Conservation (phyloP, 1,140 invertebrate genomes). For the Periplaneta americana region DNA sequence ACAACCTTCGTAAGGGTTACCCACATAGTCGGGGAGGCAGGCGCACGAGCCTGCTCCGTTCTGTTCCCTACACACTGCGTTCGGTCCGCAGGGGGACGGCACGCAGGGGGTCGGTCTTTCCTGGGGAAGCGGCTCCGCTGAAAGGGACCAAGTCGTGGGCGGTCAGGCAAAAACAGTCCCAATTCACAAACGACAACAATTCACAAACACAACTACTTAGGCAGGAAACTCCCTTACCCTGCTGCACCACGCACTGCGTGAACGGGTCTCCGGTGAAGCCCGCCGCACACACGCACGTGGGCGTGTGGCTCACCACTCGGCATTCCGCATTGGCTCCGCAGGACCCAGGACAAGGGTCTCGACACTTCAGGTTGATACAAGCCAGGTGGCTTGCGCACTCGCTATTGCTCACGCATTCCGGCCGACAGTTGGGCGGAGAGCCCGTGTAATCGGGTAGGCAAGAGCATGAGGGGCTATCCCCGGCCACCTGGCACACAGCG, state of each 20-base stretch:
- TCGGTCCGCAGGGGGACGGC: slow-evolving; percentile 63
- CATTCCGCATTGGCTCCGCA: slow-evolving; percentile 56
- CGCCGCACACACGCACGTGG: slow-evolving; percentile 38
- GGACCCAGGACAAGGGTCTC: slow-evolving; percentile 45
- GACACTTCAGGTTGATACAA: slow-evolving; percentile 46
- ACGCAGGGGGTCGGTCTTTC: slow-evolving; percentile 45
- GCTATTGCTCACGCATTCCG: slow-evolving; percentile 44
- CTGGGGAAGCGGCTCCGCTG: slow-evolving; percentile 26
- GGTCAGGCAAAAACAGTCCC: slow-evolving; percentile 2
- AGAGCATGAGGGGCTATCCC: slow-evolving; percentile 44
- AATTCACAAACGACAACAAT: neutral
- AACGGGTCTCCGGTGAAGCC: slow-evolving; percentile 40
- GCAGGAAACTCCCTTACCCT: slow-evolving; percentile 29
- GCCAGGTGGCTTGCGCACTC: slow-evolving; percentile 41
- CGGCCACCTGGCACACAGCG: slow-evolving; percentile 43
- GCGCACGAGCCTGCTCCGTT: slow-evolving; percentile 57
- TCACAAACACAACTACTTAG: neutral
- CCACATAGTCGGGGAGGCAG: slow-evolving; percentile 60
- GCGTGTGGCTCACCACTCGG: slow-evolving; percentile 51
- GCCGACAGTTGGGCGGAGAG: slow-evolving; percentile 45
- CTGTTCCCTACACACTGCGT: slow-evolving; percentile 55
- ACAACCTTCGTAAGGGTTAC: slow-evolving; percentile 66
- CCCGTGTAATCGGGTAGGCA: slow-evolving; percentile 45
- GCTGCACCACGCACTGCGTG: slow-evolving; percentile 38
- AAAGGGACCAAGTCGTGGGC: slow-evolving; percentile 13